Percentiles rank a stretch among this genome's conserved stretches.
Conservation (phyloP, 2,113 vertebrate species). For the Steatornis caripensis region DNA sequence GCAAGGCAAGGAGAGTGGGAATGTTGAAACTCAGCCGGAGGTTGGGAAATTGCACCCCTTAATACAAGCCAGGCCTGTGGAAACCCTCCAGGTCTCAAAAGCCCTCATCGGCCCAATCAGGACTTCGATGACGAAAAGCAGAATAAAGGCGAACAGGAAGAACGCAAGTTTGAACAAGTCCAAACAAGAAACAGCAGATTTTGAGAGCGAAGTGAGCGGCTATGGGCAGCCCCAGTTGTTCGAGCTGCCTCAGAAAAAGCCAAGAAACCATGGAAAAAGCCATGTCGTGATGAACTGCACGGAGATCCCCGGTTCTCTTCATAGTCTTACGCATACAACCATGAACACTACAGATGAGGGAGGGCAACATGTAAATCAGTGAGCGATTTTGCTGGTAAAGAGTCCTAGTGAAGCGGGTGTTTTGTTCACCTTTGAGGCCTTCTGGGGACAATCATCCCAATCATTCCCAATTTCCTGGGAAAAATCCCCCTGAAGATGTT, state of each 20-base stretch:
- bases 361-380: background rate
- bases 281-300: fast-evolving
- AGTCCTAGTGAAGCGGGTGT: background rate
- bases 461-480: background rate
- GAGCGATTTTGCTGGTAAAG: background rate
- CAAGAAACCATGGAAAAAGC: background rate
- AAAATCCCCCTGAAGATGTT: fast-evolving
- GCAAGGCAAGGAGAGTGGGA: background rate
- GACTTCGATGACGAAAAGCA: conserved; percentile 26
- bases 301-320: fast-evolving
- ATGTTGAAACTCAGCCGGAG: background rate
- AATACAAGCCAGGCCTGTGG: conserved; percentile 44
- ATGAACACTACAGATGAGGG: background rate
- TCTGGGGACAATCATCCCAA: background rate
- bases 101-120: background rate
- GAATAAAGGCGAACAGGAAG: conserved; percentile 29
- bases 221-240: background rate
- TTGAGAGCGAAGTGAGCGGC: background rate
- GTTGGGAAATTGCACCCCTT: background rate
- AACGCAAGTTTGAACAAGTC: background rate
- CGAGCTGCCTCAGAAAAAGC: background rate
- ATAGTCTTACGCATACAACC: fast-evolving
- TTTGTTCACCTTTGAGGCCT: background rate
- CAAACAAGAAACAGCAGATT: conserved; percentile 21
- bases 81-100: conserved; percentile 56